Evolutionary conservation across 2,888 invertebrate genomes (phyloP).

Genomic region (Formica aserva): DNA sequence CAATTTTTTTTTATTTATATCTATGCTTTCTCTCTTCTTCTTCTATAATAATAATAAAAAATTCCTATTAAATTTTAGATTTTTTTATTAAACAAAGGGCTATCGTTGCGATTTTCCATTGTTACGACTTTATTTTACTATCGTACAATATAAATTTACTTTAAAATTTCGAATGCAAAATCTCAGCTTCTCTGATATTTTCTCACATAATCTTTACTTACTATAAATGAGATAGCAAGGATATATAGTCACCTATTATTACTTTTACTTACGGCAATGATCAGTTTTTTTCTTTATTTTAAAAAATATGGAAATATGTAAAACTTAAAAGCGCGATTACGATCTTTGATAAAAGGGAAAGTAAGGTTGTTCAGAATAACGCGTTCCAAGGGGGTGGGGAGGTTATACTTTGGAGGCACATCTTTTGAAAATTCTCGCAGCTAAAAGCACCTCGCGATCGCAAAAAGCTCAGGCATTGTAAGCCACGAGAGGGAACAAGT

Average conservation of each 20-base stretch:
- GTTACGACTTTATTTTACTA: not conserved
- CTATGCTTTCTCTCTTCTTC: not conserved
- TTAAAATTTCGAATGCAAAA: not conserved
- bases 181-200: not conserved
- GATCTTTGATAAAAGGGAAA: not conserved
- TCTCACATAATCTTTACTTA: not conserved
- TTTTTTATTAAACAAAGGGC: not conserved
- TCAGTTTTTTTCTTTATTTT: not conserved
- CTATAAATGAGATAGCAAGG: not conserved
- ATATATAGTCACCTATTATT: not conserved
- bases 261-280: not conserved
- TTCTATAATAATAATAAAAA: not conserved
- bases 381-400: not conserved
- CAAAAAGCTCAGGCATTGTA: slow-evolving; percentile 46
- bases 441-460: not conserved
- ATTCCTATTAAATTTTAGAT: not conserved
- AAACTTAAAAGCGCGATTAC: not conserved
- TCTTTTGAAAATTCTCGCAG: not conserved
- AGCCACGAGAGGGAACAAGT: slow-evolving; percentile 67
- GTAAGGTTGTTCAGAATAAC: not conserved
- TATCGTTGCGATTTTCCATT: not conserved
- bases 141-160: not conserved
- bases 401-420: not conserved
- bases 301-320: not conserved
- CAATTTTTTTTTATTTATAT: not conserved